These are phyloP conservation scores for Marisa cornuarietis DNA, from an alignment of 1,140 invertebrate genomes.

Conservation along the genomic window DNA sequence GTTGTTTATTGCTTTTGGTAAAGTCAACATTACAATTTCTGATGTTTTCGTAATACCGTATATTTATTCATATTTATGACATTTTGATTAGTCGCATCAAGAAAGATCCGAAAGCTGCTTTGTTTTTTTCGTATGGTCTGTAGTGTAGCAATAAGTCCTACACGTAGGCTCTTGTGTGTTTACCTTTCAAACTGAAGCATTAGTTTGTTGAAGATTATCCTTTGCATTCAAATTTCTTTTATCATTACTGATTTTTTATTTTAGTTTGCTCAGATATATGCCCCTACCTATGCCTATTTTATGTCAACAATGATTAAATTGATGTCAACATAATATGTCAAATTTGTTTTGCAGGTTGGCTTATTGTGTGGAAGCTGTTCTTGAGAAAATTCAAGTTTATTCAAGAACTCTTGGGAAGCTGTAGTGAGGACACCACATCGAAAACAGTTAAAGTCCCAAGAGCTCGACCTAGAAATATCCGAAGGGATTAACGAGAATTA, in stretches of 20 bases:
- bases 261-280: too few species aligned
- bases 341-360: slow-evolving; percentile 78
- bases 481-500: slow-evolving; percentile 24
- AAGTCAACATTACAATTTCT: slow-evolving; percentile 35
- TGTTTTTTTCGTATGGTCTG: too few species aligned
- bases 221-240: too few species aligned
- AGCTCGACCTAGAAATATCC: slow-evolving; percentile 22
- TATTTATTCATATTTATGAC: neutral
- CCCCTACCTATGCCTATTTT: too few species aligned
- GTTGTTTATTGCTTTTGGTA: slow-evolving; percentile 68
- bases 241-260: too few species aligned
- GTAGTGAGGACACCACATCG: slow-evolving; percentile 30
- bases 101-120: neutral
- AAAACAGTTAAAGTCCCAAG: slow-evolving; percentile 16
- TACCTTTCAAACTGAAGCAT: too few species aligned
- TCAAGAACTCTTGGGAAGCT: slow-evolving; percentile 73
- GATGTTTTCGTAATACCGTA: neutral
- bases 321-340: slow-evolving; percentile 12
- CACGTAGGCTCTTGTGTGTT: too few species aligned
- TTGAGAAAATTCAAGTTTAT: slow-evolving; percentile 86
- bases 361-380: slow-evolving; percentile 89
- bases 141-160: too few species aligned
- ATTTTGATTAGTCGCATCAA: neutral
- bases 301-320: neutral
- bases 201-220: too few species aligned